phyloP scores from a whole-genome alignment of 2,797 vertebrate genomes.

The Clarias fuscus region DNA sequence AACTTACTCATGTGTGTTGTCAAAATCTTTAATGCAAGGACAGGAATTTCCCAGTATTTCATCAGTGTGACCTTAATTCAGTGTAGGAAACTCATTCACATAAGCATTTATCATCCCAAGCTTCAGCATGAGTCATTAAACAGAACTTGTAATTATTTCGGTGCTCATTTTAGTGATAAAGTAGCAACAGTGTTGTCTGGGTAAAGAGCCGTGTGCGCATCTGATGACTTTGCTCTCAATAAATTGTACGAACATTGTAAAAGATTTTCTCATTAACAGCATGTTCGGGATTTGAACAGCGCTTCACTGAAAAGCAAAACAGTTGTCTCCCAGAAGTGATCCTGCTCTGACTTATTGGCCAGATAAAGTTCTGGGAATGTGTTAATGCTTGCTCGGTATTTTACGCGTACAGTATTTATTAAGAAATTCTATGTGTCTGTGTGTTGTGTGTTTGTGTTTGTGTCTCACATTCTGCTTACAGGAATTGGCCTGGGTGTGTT shows the following conservation, averaged over 20 bases:
- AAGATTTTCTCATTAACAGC: background rate
- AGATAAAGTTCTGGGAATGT: background rate
- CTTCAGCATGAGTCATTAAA: background rate
- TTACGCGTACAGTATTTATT: background rate
- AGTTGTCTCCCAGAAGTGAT: background rate
- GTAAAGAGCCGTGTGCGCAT: background rate
- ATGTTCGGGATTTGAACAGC: background rate
- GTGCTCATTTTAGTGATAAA: background rate
- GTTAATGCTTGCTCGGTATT: background rate
- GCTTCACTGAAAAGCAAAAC: background rate
- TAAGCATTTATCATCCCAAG: background rate
- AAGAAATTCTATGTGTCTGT: background rate
- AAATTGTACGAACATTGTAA: background rate
- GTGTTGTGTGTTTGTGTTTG: background rate
- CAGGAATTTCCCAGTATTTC: background rate
- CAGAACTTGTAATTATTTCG: background rate
- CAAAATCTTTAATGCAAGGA: background rate
- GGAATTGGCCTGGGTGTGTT: slow-evolving; percentile 85
- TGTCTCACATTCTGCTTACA: slow-evolving; percentile 58
- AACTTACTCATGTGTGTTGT: background rate
- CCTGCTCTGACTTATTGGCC: background rate
- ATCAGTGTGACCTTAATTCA: slow-evolving; percentile 2
- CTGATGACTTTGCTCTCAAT: background rate
- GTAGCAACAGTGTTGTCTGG: background rate
- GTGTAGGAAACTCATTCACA: slow-evolving; percentile 10